Conservation (phyloP, 2,797 vertebrate genomes). For the Carapus acus region DNA sequence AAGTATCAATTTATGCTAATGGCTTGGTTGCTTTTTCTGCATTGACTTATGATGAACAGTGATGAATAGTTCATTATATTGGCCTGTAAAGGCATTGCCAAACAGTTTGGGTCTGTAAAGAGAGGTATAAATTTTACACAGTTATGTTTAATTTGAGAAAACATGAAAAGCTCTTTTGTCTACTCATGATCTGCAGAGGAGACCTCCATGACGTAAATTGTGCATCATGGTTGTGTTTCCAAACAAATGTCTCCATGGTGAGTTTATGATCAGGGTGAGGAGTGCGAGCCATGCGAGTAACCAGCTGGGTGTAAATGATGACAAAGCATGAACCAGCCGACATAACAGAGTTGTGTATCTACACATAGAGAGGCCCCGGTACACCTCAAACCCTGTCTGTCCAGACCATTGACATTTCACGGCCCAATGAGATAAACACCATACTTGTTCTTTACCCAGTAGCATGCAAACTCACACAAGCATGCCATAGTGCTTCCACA, state of each 20-base stretch:
- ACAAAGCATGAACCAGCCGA: conserved; percentile 45
- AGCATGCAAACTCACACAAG: conserved; percentile 19
- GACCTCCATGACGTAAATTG: conserved; percentile 37
- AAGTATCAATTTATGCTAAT: too few relatives aligned
- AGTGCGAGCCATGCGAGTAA: conserved; percentile 27
- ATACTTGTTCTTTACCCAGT: conserved; percentile 42
- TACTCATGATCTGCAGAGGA: conserved; percentile 19
- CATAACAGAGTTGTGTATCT: neutral
- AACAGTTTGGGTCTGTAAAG: too few relatives aligned
- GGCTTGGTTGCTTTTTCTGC: too few relatives aligned
- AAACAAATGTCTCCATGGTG: conserved; percentile 38
- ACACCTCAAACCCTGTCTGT: conserved; percentile 46
- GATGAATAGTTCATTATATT: too few relatives aligned
- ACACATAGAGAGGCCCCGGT: conserved; percentile 48
- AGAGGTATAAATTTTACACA: too few relatives aligned
- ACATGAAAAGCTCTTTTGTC: neutral
- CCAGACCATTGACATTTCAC: conserved; percentile 32
- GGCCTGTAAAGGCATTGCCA: too few relatives aligned
- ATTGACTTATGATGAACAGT: too few relatives aligned
- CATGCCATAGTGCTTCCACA: neutral
- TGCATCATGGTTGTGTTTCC: conserved; percentile 31
- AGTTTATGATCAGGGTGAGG: conserved; percentile 27
- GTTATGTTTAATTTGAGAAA: conserved; percentile 18
- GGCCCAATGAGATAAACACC: conserved; percentile 49
- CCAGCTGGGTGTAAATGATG: conserved; percentile 12